Evolutionary conservation across 2,888 invertebrate species (phyloP), one percentile per base, ranked within the genome.

Genomic region (Mesorhabditis sp.): DNA sequence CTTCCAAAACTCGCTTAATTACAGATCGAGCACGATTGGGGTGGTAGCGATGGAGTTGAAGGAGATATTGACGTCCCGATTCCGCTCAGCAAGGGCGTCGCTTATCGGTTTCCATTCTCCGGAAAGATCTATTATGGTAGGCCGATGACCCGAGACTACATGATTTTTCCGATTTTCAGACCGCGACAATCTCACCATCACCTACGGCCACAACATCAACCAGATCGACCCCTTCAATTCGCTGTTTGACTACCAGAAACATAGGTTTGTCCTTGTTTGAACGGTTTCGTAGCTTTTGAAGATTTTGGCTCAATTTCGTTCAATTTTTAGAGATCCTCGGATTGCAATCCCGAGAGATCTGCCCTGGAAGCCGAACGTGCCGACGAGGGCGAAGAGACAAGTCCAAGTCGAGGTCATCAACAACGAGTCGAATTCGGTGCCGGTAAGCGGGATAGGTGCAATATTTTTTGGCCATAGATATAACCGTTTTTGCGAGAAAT

Each of bases 41-140:
- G 80, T 67, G 80, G 80, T 1, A 62, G 66, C 10, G 80, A 81
- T 67, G 81, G 81, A 71, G 70, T 73, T 42, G 79, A 81, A 68
- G 81, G 81, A 45, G 81, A 81, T 65, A 75, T 81, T 63, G 79
- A 80, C 62, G 74, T 81, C 45, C 77, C 78, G 5, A 72, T 81
- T 61, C 80, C 80, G 4, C 76, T 81, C 45, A 76, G 77, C 7
- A 81, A 81, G 67, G 80, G 80, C 58, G 71, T 81, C 66, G 80
- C 80, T 42, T 80, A 80, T 67, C 71, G 80, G 15, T 73, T 80
- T 67, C 81, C 80, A 7, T 71, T 81, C 71, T 76, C 80, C 65
- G 81, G 81, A 78, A 81, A 81, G 58, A 61, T 80, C 64, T 80
- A 79, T 70, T 78, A 77, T 66, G 71, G 78, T 80, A 28, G 28